Base-by-base conservation (phyloP, 2,113 vertebrate species). In the Odontophorus gujanensis region DNA sequence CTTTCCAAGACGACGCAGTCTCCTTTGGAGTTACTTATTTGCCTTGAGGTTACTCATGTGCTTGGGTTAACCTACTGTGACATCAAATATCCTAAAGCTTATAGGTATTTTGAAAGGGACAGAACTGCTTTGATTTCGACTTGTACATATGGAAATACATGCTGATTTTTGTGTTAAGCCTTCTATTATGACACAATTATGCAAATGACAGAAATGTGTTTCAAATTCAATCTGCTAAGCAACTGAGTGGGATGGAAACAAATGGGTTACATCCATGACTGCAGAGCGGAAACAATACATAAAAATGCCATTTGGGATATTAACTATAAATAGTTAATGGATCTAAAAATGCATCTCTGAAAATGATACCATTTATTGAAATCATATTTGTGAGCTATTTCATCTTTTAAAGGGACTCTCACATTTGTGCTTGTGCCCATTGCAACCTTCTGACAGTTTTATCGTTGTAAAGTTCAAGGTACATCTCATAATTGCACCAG, bases 381-480 rank as follows among this genome's bases (percentile, higher is more conserved):
- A 93, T 32, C 63, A 28, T 34, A 84, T 82, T 92, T 76, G 85
- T 95, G 74, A 81, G 55, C 85, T 75, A 77, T 76, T 96, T 96
- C 50, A 57, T 51, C 92, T 84, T 92, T 83, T 74, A 85, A 90
- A 93, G 83, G 84, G 89, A 81, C 5, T 2, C 75, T 92, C 86
- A 81, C 75, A 84, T 94, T 94, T 72, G 63, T 71, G 58, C 69
- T 91, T 94, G 45, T 66, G 68, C 68, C 93, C 93, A 96, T 81
- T 93, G 71, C 47, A 98, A 94, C 81, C 91, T 96, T 97, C 96
- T 91, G 95, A 90, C 95, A 97, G 95, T 66, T 97, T 96, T 94
- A 95, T 91, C 96, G 93, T 95, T 96, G 81, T 94, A 96, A 97
- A 97, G 91, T 90, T 92, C 85, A 93, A 94, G 84, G 94, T 95